Evolutionary conservation across 2,888 invertebrate genomes (phyloP), one percentile per base, ranked within the genome.

Genomic region (Drosophila koepferae): DNA sequence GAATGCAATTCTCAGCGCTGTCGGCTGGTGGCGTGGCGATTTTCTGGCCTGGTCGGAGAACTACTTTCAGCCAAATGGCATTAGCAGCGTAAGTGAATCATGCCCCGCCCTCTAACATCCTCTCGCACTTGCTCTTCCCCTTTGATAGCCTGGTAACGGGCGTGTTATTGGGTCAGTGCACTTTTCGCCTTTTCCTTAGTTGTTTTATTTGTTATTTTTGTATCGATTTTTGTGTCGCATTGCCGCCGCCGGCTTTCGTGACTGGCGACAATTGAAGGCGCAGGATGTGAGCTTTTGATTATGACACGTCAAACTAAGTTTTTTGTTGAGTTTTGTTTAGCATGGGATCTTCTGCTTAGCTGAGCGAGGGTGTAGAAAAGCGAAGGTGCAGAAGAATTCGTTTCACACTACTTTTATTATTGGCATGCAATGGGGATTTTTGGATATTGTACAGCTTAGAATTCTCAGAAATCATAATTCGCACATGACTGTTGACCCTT

Each of bases 61-160:
- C 60, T 88, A 89, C 77, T 86, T 93, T 69, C 88, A 92, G 66
- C 93, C 93, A 69, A 91, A 91, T 76, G 93, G 93, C 71, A 83
- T 93, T 10, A 89, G 79, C 74, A 93, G 92, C 73, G 93, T 93
- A 90, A 92, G 91, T 89, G 58, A 51, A 55, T 68, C 63, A 44
- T 18, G 6, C 20, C 8, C 1, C 12, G 0, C n/a, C 5, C n/a
- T 2, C 31, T n/a, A 12, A 0, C 10, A 7, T n/a, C 7, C 51
- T 34, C 31, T 12, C 18, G 0, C 12, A n/a, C 31, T n/a, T n/a
- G 9, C n/a, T 6, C 38, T 20, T 46, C 4, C 28, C n/a, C 61
- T 20, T 51, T 49, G 51, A 63, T 67, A 60, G 51, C 61, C 53
- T 51, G 64, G 38, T 20, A 72, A 65, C 59, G 77, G 62, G 43